A percentile compares a stretch with the other conserved stretches of the same genome.
phyloP scores from a whole-genome alignment of 1,140 invertebrate species.

The Sminthurides bifidus region DNA sequence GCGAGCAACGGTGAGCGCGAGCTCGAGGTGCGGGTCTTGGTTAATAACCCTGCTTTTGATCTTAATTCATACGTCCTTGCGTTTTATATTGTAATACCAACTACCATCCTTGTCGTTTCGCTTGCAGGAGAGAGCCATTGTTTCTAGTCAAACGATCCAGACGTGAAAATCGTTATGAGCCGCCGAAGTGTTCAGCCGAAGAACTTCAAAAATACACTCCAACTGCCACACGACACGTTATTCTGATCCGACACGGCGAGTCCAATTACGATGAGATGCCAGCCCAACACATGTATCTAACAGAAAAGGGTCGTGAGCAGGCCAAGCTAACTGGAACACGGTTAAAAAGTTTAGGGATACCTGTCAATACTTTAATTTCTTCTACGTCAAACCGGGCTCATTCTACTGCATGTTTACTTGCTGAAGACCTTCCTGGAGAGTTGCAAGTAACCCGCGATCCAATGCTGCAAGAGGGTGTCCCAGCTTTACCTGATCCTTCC shows the following conservation, averaged over 20 bases:
- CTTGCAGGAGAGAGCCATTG: conserved; percentile 57
- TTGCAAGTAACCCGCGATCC: no score
- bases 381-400: no score
- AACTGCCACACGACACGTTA: conserved; percentile 65
- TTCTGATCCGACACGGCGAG: conserved; percentile 90
- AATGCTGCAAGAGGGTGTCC: conserved; percentile 79
- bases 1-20: no score
- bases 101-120: background rate
- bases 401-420: no score
- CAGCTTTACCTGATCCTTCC: conserved; percentile 76
- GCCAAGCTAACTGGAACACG: conserved; percentile 67
- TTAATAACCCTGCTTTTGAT: no score
- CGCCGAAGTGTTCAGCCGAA: conserved; percentile 23
- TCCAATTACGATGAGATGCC: conserved; percentile 61
- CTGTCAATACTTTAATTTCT: no score
- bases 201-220: conserved; percentile 47
- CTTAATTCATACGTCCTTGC: no score
- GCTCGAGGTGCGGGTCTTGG: no score
- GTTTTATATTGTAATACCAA: no score
- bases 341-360: conserved; percentile 56
- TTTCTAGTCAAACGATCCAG: conserved; percentile 48
- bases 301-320: conserved; percentile 45
- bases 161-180: conserved; percentile 35
- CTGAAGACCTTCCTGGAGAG: no score
- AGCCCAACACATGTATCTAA: conserved; percentile 17